phyloP scores from a whole-genome alignment of 2,888 invertebrate species.

The Metellina segmentata region DNA sequence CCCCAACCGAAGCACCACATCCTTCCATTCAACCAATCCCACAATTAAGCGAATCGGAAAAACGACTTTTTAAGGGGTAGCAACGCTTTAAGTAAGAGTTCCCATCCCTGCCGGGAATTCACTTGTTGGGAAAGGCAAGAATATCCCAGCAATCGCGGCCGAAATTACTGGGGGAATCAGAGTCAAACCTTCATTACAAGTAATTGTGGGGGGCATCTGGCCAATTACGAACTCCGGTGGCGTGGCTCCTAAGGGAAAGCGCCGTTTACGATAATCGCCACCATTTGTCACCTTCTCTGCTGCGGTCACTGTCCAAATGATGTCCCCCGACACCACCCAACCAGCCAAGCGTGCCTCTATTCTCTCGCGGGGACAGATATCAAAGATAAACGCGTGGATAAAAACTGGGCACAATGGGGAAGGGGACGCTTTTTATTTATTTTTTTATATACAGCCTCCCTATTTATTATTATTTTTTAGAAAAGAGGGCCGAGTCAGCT shows the following conservation, averaged over 20 bases:
- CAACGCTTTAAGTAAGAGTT: background rate
- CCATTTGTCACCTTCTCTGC: conserved; percentile 75
- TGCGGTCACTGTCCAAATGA: conserved; percentile 76
- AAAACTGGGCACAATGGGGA: conserved; percentile 42
- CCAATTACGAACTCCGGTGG: conserved; percentile 71
- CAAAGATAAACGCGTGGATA: conserved; percentile 4
- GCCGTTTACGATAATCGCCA: conserved; percentile 75
- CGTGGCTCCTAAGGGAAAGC: conserved; percentile 46
- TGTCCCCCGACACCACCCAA: conserved; percentile 58
- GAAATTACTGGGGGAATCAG: conserved; percentile 38
- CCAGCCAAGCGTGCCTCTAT: conserved; percentile 57
- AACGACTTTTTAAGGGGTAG: background rate
- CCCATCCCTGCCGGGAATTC: background rate
- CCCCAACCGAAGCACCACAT: no score
- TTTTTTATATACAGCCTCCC: background rate
- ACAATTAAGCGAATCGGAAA: background rate
- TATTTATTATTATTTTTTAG: conserved; percentile 19
- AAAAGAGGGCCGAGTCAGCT: conserved; percentile 17
- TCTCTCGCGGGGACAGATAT: conserved; percentile 7
- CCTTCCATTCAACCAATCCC: background rate
- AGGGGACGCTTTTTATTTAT: background rate
- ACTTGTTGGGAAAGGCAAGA: conserved; percentile 55
- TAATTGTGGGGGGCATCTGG: conserved; percentile 74
- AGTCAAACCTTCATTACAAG: conserved; percentile 70
- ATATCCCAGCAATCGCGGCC: conserved; percentile 25